Base-by-base conservation (phyloP, 2,888 invertebrate genomes). In the Yponomeuta sedellus region DNA sequence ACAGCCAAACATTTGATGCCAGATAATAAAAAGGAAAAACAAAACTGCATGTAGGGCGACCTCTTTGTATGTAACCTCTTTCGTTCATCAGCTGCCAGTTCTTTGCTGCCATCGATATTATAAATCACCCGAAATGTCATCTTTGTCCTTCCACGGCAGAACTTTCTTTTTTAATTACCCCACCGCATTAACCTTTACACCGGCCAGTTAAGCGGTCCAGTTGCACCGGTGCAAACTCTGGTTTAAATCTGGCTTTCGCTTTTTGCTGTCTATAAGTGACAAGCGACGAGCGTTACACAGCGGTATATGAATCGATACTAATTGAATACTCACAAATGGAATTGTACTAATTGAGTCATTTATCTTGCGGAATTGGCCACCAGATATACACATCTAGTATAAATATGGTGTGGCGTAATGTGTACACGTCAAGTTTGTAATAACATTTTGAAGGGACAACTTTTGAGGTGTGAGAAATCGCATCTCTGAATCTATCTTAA, bases 131-230 rank as follows among this genome's bases (percentile, higher is more conserved):
- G 16, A 52, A 52, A 52, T 52, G 44, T 52, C 44, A 52, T 52
- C 44, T 16, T 52, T 52, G 44, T 52, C 44, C 44, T 16, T 52
- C 12, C 44, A 34, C 34, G 34, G 6, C 44, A 12, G 44, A 34
- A 52, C 44, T 52, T 52, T 52, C 44, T 52, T 52, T 52, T 16
- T 52, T 52, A 52, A 52, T 52, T 52, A 52, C 44, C 44, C 44
- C 44, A 52, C 44, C 44, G 44, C 44, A 52, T 52, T 52, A 52
- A 52, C 44, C 44, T 52, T 52, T 52, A 52, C 44, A 52, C 44
- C 12, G 34, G 44, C 44, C 44, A 52, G 44, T 52, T 52, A 52
- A 52, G 44, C 44, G 44, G 44, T 52, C 44, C 44, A 52, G 44
- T 52, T 52, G 12, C 44, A 52, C 44, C 44, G 44, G 16, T 52